Percentiles rank a stretch among this genome's conserved stretches.
phyloP scores from a whole-genome alignment of 2,888 invertebrate genomes.

The Drosophila ezoana region DNA sequence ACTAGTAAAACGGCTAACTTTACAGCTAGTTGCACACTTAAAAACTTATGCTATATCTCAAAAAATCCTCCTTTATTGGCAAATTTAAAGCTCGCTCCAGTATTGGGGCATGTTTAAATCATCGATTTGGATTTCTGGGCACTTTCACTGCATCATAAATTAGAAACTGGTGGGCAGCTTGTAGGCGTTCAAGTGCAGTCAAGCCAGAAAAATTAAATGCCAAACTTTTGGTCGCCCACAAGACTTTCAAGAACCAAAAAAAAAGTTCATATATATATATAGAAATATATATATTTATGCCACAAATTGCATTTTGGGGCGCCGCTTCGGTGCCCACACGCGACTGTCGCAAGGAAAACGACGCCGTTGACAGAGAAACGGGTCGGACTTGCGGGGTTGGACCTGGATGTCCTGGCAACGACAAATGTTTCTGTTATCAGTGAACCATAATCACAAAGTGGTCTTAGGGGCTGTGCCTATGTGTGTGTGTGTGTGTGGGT shows the following conservation, averaged over 20 bases:
- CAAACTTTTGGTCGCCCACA: constrained; percentile 42
- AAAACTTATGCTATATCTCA: neutral
- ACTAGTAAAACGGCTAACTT: neutral
- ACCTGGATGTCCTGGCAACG: constrained; percentile 43
- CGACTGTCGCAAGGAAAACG: constrained; percentile 8
- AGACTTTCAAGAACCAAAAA: constrained; percentile 10
- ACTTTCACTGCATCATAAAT: constrained; percentile 52
- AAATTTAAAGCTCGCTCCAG: constrained; percentile 1
- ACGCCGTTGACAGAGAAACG: constrained; percentile 9
- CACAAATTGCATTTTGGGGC: constrained; percentile 55
- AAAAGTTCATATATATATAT: constrained; percentile 9
- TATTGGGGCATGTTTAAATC: constrained; percentile 15
- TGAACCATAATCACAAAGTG: constrained; percentile 52
- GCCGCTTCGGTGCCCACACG: constrained; percentile 46
- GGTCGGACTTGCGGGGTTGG: neutral
- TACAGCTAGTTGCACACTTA: neutral
- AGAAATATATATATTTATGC: constrained; percentile 14
- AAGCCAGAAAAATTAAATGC: constrained; percentile 52
- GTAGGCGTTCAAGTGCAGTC: constrained; percentile 60
- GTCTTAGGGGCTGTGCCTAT: neutral
- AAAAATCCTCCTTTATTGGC: constrained; percentile 4
- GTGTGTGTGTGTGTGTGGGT: no score
- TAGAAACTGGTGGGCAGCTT: constrained; percentile 27
- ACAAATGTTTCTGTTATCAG: constrained; percentile 56
- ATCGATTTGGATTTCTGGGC: constrained; percentile 26